phyloP scores from a whole-genome alignment of 2,113 vertebrate species.

The Empidonax alnorum region DNA sequence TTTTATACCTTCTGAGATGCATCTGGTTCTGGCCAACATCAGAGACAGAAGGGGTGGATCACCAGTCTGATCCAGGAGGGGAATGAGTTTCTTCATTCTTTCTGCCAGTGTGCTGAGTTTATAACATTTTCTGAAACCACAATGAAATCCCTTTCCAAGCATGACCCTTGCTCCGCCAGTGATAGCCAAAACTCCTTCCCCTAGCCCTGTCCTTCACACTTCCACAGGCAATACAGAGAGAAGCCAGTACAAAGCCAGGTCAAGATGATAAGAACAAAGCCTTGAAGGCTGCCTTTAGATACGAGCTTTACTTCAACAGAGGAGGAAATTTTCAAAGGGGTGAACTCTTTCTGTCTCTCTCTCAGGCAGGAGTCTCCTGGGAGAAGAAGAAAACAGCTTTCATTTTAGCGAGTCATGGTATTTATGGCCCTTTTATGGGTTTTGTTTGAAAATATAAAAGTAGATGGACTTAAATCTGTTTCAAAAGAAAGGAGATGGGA shows the following conservation, averaged over 20 bases:
- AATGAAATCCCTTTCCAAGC: constrained; percentile 39
- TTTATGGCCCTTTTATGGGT: constrained; percentile 72
- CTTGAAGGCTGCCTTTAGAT: constrained; percentile 66
- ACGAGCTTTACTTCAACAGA: constrained; percentile 66
- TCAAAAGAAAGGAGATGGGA: constrained; percentile 58
- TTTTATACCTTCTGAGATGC: constrained; percentile 36
- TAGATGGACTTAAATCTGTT: constrained; percentile 68
- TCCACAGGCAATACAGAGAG: constrained; percentile 45
- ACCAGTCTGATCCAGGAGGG: constrained; percentile 32
- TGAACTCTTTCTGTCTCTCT: constrained; percentile 67
- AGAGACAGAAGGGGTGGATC: constrained; percentile 37
- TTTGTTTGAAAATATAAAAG: constrained; percentile 75
- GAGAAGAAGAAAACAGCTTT: constrained; percentile 73
- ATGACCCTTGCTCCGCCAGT: constrained; percentile 53
- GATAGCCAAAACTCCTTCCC: constrained; percentile 62
- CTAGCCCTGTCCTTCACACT: constrained; percentile 56
- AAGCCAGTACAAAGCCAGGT: constrained; percentile 61
- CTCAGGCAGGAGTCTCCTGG: constrained; percentile 66
- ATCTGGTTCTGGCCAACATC: constrained; percentile 45
- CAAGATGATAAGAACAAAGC: constrained; percentile 70
- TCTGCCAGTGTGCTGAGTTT: not conserved
- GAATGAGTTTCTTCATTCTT: constrained; percentile 41
- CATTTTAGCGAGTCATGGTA: constrained; percentile 73
- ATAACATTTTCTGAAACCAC: constrained; percentile 26
- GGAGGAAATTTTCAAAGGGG: constrained; percentile 70